Percentiles rank a stretch among this genome's conserved stretches.
Conservation (phyloP, 2,113 vertebrate species). For the Chrysemys picta region DNA sequence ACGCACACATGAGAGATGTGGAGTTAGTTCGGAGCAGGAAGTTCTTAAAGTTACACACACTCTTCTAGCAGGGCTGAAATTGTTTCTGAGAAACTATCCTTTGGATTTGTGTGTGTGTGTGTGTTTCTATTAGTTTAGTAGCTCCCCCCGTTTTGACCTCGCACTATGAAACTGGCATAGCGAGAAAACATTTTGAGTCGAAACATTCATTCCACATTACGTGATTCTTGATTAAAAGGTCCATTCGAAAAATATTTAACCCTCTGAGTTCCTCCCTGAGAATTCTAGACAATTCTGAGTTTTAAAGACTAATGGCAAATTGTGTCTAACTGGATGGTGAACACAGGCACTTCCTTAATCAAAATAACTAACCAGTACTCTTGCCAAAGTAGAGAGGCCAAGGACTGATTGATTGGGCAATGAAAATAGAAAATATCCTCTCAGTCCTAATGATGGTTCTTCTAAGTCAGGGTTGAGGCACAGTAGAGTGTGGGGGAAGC, state of each 20-base stretch:
- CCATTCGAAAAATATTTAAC: slow-evolving; percentile 53
- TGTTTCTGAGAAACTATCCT: not conserved
- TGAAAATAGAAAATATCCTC: not conserved
- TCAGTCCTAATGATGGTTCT: not conserved
- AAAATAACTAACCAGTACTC: not conserved
- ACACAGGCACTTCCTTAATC: not conserved
- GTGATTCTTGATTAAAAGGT: slow-evolving; percentile 49
- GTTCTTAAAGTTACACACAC: not conserved
- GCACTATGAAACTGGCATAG: slow-evolving; percentile 51
- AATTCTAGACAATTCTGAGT: not conserved
- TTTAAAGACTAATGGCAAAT: not conserved
- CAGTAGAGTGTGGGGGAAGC: not conserved
- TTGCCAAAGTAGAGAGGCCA: not conserved
- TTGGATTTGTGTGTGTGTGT: not conserved
- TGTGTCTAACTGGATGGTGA: not conserved
- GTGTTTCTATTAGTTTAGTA: not conserved
- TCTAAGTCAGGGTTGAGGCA: not conserved
- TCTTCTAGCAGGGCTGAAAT: not conserved
- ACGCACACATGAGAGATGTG: not conserved
- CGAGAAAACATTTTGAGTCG: slow-evolving; percentile 46
- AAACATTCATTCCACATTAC: slow-evolving; percentile 70
- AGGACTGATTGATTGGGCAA: not conserved
- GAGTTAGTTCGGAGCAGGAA: slow-evolving; percentile 22
- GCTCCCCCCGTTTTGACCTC: slow-evolving; percentile 58
- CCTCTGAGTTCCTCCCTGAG: not conserved